Percentiles rank a stretch among this genome's conserved stretches.
Evolutionary conservation across 2,888 invertebrate genomes (phyloP).

Genomic region (Eupithecia subfuscata): DNA sequence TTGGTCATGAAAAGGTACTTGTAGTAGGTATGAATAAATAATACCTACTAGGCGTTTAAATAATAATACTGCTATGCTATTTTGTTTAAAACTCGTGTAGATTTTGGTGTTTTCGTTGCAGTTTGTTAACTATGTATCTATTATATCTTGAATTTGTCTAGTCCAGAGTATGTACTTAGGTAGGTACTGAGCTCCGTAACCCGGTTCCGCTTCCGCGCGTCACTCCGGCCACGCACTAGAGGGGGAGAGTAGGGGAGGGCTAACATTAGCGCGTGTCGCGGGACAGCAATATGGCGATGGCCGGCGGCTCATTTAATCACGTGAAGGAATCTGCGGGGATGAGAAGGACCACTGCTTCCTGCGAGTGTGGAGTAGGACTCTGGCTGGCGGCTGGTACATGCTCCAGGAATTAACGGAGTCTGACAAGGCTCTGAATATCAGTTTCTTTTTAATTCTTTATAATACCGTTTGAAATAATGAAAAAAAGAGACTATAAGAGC

Average conservation of each 20-base stretch:
- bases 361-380: constrained; percentile 51
- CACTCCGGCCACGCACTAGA: background rate
- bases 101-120: background rate
- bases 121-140: background rate
- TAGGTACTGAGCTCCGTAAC: constrained; percentile 7
- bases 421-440: too few relatives aligned
- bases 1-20: too few relatives aligned
- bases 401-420: too few relatives aligned
- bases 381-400: background rate
- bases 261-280: constrained; percentile 64
- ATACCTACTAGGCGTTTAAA: too few relatives aligned
- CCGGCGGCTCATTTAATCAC: constrained; percentile 84
- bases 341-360: constrained; percentile 50
- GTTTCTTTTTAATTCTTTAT: too few relatives aligned
- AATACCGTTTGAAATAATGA: too few relatives aligned
- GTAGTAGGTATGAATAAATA: too few relatives aligned
- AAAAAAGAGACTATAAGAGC: too few relatives aligned
- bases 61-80: too few relatives aligned
- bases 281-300: constrained; percentile 78
- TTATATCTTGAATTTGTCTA: background rate
- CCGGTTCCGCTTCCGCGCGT: constrained; percentile 22
- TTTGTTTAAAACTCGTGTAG: too few relatives aligned
- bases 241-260: constrained; percentile 21
- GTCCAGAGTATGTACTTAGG: background rate
- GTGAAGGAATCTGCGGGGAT: constrained; percentile 75